Base-by-base conservation (phyloP, 2,888 invertebrate species). In the Caenorhabditis sp. region DNA sequence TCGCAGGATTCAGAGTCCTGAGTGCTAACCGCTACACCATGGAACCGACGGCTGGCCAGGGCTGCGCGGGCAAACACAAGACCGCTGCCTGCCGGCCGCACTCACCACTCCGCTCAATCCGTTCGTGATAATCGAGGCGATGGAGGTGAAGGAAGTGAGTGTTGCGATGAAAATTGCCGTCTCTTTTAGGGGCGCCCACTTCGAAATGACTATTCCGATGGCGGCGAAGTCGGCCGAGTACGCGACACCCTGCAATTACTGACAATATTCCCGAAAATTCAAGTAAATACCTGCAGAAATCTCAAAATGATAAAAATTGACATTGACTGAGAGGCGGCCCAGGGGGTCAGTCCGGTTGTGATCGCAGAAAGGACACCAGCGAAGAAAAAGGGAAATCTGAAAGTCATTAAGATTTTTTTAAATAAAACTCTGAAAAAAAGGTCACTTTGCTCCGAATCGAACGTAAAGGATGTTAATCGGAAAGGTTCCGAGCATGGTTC, bases 101-200 rank as follows among this genome's bases (percentile, higher is more conserved):
- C 76, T 55, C 22, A 71, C 76, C 48, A 58, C 24, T 63, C 85
- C 86, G 39, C 82, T 75, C 8, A 81, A 72, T 15, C 79, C 73
- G 53, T 84, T 86, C 24, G 86, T 86, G 11, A 86, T 65, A 20
- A 79, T 76, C 5, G 79, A 78, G 20, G 86, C 80, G 22, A 86
- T 50, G 0, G 86, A 81, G 7, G 86, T 80, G 53, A 86, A 86
- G 3, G 84, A 83, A 3, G 86, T 86, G 11, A 86, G 66, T 9
- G 82, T 63, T 2, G 81, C 74, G 35, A 86, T 82, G 73, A 86
- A 86, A n/a, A 85, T 78, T 0, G 82, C 85, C 17, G 83, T 83
- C 48, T 86, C 84, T 13, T 61, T 37, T 0, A 86, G 71, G 4
- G 85, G 82, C 0, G 86, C 86, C 86, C 86, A 86, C 52, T 85